Conservation (phyloP, 2,888 invertebrate species). For the Digitonthophagus gazella region DNA sequence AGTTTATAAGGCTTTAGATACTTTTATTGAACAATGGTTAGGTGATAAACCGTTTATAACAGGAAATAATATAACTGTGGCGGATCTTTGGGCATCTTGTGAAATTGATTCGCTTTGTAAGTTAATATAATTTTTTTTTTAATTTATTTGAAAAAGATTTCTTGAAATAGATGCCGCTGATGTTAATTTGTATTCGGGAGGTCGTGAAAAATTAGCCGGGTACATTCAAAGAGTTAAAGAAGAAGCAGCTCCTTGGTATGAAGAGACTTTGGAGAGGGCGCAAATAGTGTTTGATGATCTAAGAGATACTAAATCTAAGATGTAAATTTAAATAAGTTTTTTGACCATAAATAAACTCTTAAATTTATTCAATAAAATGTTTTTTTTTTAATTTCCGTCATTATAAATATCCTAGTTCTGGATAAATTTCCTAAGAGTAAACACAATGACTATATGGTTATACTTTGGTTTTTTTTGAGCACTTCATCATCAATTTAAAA, state of each 20-base stretch:
- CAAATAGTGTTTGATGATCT: neutral
- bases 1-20: constrained; percentile 59
- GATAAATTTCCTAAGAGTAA: no score
- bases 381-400: no score
- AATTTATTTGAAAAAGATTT: neutral
- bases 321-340: no score
- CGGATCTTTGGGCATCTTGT: constrained; percentile 71
- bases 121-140: neutral
- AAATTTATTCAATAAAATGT: no score
- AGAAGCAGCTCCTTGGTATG: constrained; percentile 63
- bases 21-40: constrained; percentile 56
- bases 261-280: constrained; percentile 46
- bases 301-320: neutral
- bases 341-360: no score
- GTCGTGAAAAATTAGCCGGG: constrained; percentile 50
- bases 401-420: no score
- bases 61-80: constrained; percentile 62
- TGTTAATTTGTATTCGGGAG: neutral
- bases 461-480: no score
- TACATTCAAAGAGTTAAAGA: constrained; percentile 66
- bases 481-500: no score
- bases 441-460: no score
- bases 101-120: constrained; percentile 75
- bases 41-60: constrained; percentile 54
- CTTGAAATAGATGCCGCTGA: neutral